Base-by-base conservation (phyloP, 2,113 vertebrate species). In the Sialia sialis region DNA sequence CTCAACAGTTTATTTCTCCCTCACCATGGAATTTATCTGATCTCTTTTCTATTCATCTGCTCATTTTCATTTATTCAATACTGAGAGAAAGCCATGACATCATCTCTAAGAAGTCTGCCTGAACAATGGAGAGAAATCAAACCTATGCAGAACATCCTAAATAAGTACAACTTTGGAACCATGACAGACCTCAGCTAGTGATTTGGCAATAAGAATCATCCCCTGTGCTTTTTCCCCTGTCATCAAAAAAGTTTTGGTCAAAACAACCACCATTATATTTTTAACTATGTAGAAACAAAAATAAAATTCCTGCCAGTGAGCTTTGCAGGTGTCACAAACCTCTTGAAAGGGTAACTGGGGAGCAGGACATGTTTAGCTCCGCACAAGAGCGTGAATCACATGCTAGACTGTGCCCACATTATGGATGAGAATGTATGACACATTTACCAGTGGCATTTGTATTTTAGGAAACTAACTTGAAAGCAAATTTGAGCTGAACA, bases 321-420 rank as follows among this genome's bases (percentile, higher is more conserved):
- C 32, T 90, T 39, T 86, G 38, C 29, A 77, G 59, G 44, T 89
- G 48, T 38, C 80, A 80, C 30, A 75, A 77, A 74, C 29, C 9
- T 13, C 29, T 30, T 60, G 36, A 17, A 41, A 44, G n/a, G 38
- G 18, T 41, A 86, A 63, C 1, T 44, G 51, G 26, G 21, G 56
- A 86, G 38, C 27, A 74, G 63, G 52, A 84, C 34, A 60, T 6
- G 27, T 84, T 95, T 73, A 92, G 60, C 68, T 90, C 85, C 92
- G 64, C 76, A 89, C 64, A 75, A 52, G 16, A 81, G 52, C 1
- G 0, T 95, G 90, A 95, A 89, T 96, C 94, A 92, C 95, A 94
- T 95, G 94, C 83, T 89, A 95, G 92, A 96, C 94, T 92, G n/a
- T 87, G 87, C 87, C 89, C 93, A 84, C 87, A 44, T 64, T 91